Base-by-base conservation (phyloP, 2,113 vertebrate genomes). In the Pseudopodoces humilis region DNA sequence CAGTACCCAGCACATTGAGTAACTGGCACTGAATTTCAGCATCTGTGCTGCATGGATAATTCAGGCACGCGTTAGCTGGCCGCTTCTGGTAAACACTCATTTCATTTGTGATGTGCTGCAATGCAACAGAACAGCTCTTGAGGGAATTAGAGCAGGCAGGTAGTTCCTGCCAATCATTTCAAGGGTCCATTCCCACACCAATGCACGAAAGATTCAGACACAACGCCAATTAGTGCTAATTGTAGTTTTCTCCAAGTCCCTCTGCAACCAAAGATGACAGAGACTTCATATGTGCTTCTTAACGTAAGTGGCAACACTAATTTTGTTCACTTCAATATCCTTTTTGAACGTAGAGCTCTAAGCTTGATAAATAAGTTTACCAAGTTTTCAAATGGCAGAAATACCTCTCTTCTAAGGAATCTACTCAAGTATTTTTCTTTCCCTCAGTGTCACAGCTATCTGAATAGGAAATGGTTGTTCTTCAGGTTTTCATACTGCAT, bases 231-330 rank as follows among this genome's bases (percentile, higher is more conserved):
- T 91, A 84, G 74, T 39, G 58, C 72, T 97, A 96, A 96, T 64
- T 95, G 82, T 62, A 91, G 64, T 68, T 88, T 76, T 68, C 91
- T 56, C 69, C 55, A 92, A 92, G 63, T 71, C 81, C 94, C 30
- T 87, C 69, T 19, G 87, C 75, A 82, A 43, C 69, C 52, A 68
- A 72, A 75, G 72, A 96, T 86, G 92, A 93, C 95, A 94, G 76
- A 72, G 79, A 44, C 79, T 86, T 96, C 88, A 86, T 69, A 86
- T 8, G 5, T 56, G 68, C 79, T 76, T 95, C 90, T 90, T 92
- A 63, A 88, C 31, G 0, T 23, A 93, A 96, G 92, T 64, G 80
- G 88, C 65, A 93, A 86, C 30, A 43, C 19, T 86, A 68, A 93
- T 93, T 95, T 62, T 55, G 41, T 49, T 93, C 69, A 50, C 65